A percentile compares a stretch with the other conserved stretches of the same genome.
These are phyloP conservation scores for Meriones psammophilus DNA, from an alignment of 2,797 vertebrate genomes.

Conservation along the genomic window DNA sequence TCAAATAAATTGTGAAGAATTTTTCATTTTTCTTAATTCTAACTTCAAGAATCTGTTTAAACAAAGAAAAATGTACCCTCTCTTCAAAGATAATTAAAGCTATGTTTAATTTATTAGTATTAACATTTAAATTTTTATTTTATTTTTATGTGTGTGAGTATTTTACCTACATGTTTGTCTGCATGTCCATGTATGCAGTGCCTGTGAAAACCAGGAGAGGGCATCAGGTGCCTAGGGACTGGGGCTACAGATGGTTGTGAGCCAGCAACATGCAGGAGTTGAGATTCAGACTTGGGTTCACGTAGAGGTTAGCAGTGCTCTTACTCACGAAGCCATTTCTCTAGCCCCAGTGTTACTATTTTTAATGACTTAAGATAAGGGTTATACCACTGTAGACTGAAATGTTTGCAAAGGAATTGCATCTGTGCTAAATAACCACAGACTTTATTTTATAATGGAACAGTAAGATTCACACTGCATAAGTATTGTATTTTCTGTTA, in stretches of 20 bases:
- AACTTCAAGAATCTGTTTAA: neutral
- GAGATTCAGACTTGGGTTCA: neutral
- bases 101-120: conserved; percentile 44
- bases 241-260: neutral
- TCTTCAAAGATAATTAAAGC: conserved; percentile 31
- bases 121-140: conserved; percentile 17
- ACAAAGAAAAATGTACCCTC: neutral
- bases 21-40: conserved; percentile 31
- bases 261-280: neutral
- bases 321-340: too few relatives aligned
- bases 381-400: neutral
- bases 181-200: neutral
- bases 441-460: neutral
- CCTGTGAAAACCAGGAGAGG: neutral
- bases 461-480: neutral
- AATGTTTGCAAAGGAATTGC: too few relatives aligned
- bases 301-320: neutral
- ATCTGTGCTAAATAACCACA: neutral
- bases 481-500: neutral
- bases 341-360: neutral
- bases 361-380: neutral
- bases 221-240: neutral
- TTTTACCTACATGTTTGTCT: neutral
- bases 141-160: neutral
- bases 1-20: neutral